A percentile compares a stretch with the other conserved stretches of the same genome.
Evolutionary conservation across 2,888 invertebrate genomes (phyloP).

Genomic region (Orthosia gracilis): DNA sequence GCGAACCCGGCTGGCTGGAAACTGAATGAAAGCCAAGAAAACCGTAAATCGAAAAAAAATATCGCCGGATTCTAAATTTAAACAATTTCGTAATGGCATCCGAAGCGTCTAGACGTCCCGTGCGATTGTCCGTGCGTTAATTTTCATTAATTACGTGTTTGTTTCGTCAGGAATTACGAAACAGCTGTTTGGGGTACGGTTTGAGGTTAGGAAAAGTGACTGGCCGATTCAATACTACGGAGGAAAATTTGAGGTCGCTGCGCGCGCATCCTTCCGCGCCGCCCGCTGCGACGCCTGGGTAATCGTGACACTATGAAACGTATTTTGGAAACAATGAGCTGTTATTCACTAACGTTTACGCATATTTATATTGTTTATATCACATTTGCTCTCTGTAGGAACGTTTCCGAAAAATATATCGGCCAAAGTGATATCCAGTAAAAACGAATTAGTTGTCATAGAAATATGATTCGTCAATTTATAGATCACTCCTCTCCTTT

Average conservation of each 20-base stretch:
- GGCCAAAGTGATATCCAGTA: not conserved
- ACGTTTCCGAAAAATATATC: not conserved
- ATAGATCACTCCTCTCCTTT: not conserved
- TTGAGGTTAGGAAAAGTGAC: slow-evolving; percentile 89
- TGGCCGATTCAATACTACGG: slow-evolving; percentile 84
- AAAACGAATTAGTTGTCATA: not conserved
- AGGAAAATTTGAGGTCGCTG: slow-evolving; percentile 77
- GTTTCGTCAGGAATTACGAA: slow-evolving; percentile 72
- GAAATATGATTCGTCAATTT: slow-evolving; percentile 5
- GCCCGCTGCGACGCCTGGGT: slow-evolving; percentile 68
- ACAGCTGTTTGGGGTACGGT: slow-evolving; percentile 84
- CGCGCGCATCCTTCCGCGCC: slow-evolving; percentile 85
- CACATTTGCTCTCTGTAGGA: not conserved
- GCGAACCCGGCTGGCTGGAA: slow-evolving; percentile 79
- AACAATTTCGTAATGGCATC: slow-evolving; percentile 86
- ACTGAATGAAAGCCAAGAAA: slow-evolving; percentile 88
- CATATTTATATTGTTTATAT: not conserved
- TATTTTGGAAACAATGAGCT: slow-evolving; percentile 66
- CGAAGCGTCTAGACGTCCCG: slow-evolving; percentile 79
- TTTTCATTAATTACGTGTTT: slow-evolving; percentile 71
- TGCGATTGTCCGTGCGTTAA: slow-evolving; percentile 68
- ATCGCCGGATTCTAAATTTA: slow-evolving; percentile 84
- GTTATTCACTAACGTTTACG: slow-evolving; percentile 10
- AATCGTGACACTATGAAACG: slow-evolving; percentile 78
- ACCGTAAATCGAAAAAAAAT: slow-evolving; percentile 84